Conservation (phyloP, 2,113 vertebrate genomes). For the Dromas ardeola region DNA sequence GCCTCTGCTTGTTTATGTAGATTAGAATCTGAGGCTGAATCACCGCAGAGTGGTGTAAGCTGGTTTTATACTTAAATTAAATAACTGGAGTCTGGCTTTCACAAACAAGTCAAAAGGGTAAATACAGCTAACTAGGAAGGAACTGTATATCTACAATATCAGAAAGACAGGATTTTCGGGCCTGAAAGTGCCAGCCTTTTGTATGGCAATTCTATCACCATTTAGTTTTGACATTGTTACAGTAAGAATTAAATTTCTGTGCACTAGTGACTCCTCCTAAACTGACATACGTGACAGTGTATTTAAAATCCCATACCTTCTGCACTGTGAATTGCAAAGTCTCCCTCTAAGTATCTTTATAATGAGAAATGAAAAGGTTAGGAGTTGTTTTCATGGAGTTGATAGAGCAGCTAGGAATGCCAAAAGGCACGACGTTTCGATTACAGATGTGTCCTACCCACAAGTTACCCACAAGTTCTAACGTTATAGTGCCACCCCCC, state of each 20-base stretch:
- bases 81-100: accelerated
- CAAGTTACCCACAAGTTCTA: neutral
- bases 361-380: neutral
- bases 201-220: neutral
- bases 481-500: accelerated
- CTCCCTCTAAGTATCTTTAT: neutral
- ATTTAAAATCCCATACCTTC: neutral
- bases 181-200: neutral
- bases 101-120: neutral
- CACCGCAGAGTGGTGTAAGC: neutral
- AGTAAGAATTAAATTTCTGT: neutral
- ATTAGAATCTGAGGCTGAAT: neutral
- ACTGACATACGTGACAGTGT: neutral
- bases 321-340: neutral
- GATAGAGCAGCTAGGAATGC: neutral
- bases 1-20: neutral
- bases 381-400: neutral
- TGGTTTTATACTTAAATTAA: neutral
- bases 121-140: neutral
- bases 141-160: neutral
- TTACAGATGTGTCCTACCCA: neutral
- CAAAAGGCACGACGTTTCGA: neutral
- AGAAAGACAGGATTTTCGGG: neutral
- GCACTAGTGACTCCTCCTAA: neutral
- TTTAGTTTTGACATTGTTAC: neutral